Conservation (phyloP, 1,140 invertebrate species). For the Panulirus ornatus region DNA sequence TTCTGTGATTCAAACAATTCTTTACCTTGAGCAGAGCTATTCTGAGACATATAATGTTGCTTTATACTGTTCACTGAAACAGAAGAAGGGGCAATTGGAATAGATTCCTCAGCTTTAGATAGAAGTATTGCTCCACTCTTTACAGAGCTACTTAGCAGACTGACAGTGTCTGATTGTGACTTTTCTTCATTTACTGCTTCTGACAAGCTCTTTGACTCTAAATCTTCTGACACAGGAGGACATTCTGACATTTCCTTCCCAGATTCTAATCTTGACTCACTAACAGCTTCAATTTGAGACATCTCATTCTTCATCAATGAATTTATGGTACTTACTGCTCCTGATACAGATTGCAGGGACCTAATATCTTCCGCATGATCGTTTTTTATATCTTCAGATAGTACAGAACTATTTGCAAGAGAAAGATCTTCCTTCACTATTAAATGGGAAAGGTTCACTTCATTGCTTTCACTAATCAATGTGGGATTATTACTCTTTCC, state of each 20-base stretch:
- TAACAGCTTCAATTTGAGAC: background rate
- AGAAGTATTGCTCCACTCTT: background rate
- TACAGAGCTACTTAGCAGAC: background rate
- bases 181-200: background rate
- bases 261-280: background rate
- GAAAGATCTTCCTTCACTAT: background rate
- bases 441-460: background rate
- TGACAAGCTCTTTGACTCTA: background rate
- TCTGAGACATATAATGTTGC: background rate
- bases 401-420: background rate
- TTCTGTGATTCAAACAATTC: background rate
- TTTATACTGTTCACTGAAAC: background rate
- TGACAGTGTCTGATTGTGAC: background rate
- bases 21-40: background rate
- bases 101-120: constrained; percentile 5
- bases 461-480: background rate
- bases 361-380: background rate
- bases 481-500: background rate
- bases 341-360: background rate
- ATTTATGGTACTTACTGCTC: background rate
- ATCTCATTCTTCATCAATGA: background rate
- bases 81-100: background rate
- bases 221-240: background rate
- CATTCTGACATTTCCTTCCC: background rate
- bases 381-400: background rate